Evolutionary conservation across 2,113 vertebrate genomes (phyloP).

Genomic region (Helogale parvula): DNA sequence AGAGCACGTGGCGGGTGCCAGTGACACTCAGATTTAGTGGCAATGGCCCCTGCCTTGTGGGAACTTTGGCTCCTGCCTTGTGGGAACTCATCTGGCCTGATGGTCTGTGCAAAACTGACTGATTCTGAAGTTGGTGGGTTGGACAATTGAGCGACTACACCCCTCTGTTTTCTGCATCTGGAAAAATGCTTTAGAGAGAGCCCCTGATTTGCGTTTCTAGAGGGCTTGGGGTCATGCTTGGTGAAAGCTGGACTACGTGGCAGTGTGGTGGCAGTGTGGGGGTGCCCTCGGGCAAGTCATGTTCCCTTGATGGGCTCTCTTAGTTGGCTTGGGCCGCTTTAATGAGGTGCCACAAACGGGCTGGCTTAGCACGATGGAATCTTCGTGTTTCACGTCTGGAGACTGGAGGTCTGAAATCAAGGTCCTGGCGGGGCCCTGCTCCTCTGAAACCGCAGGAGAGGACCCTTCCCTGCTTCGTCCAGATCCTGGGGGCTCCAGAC

Average conservation of each 20-base stretch:
- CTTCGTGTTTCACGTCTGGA: background rate
- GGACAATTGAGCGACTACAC: background rate
- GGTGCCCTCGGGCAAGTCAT: background rate
- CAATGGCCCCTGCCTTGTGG: no score
- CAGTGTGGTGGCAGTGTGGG: background rate
- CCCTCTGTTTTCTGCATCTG: background rate
- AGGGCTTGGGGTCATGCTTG: background rate
- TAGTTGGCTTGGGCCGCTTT: background rate
- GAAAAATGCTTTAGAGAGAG: background rate
- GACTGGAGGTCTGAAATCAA: background rate
- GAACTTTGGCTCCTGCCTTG: no score
- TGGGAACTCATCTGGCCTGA: background rate
- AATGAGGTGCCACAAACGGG: background rate
- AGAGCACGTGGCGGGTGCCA: fast-evolving
- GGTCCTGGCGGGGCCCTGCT: background rate
- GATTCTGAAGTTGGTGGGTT: background rate
- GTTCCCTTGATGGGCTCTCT: background rate
- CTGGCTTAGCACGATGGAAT: background rate
- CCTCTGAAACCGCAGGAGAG: background rate
- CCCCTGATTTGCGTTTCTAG: background rate
- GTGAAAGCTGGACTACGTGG: background rate
- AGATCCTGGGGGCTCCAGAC: background rate
- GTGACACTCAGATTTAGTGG: no score
- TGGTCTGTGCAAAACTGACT: background rate
- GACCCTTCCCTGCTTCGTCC: background rate